phyloP scores from a whole-genome alignment of 1,140 invertebrate species.

The Solenopsis fugax region DNA sequence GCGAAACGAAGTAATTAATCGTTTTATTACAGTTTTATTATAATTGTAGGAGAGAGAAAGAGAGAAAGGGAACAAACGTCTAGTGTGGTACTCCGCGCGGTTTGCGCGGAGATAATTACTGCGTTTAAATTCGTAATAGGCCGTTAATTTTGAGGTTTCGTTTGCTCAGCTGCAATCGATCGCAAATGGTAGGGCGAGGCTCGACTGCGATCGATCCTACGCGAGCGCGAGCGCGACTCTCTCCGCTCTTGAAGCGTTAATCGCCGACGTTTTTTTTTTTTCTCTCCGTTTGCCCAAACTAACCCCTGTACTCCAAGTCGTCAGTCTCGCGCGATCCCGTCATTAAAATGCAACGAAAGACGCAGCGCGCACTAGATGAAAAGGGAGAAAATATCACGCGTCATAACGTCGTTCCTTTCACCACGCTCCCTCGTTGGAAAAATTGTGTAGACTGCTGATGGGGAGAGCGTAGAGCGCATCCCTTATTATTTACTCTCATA shows the following conservation, averaged over 20 bases:
- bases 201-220: slow-evolving; percentile 33
- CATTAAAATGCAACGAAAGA: slow-evolving; percentile 70
- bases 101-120: slow-evolving; percentile 74
- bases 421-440: slow-evolving; percentile 49
- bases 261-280: slow-evolving; percentile 57
- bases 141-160: slow-evolving; percentile 80
- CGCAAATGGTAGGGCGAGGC: slow-evolving; percentile 42
- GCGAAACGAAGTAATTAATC: slow-evolving; percentile 12
- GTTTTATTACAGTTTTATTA: slow-evolving; percentile 59
- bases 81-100: not conserved
- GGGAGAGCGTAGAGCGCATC: slow-evolving; percentile 22
- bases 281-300: slow-evolving; percentile 52
- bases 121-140: slow-evolving; percentile 79
- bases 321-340: slow-evolving; percentile 66
- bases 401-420: slow-evolving; percentile 7
- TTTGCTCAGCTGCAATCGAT: slow-evolving; percentile 82
- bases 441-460: slow-evolving; percentile 60
- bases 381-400: slow-evolving; percentile 1
- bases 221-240: slow-evolving; percentile 11
- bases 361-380: slow-evolving; percentile 32
- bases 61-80: not conserved
- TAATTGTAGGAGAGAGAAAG: not conserved
- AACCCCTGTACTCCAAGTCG: slow-evolving; percentile 65
- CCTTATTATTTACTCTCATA: slow-evolving; percentile 75
- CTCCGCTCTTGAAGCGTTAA: slow-evolving; percentile 57